Conservation (phyloP, 2,113 vertebrate genomes). For the Hiodon alosoides region DNA sequence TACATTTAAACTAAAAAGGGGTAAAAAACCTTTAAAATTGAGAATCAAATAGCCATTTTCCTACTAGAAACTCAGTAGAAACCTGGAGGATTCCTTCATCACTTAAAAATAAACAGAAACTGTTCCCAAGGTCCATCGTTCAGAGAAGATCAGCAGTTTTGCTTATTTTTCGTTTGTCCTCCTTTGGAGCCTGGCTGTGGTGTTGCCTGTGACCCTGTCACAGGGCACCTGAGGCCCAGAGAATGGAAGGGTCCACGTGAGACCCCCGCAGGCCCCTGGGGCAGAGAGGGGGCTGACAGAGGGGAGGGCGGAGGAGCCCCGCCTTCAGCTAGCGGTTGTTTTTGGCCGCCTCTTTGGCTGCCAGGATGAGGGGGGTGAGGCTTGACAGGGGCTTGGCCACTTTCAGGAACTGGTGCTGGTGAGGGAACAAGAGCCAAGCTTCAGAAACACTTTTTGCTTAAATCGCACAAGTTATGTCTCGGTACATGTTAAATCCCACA, state of each 20-base stretch:
- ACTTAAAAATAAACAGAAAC: conserved; percentile 7
- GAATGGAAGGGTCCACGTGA: neutral
- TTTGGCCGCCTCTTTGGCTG: conserved; percentile 90
- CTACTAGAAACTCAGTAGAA: conserved; percentile 14
- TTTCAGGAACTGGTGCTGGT: conserved; percentile 92
- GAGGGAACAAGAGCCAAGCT: neutral
- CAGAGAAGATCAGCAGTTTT: conserved; percentile 6
- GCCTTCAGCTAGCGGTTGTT: conserved; percentile 73
- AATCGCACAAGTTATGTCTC: no score
- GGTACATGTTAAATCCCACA: no score
- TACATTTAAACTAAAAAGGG: conserved; percentile 29
- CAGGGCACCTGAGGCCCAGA: neutral
- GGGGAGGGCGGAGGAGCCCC: neutral
- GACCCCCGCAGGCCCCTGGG: conserved; percentile 1
- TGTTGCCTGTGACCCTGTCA: conserved; percentile 15
- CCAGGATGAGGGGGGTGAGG: conserved; percentile 91
- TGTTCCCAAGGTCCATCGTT: neutral
- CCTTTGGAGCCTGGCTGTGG: neutral
- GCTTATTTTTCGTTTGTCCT: neutral
- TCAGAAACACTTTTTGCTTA: no score
- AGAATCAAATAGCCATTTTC: conserved; percentile 38
- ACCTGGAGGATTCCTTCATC: conserved; percentile 7
- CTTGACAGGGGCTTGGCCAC: conserved; percentile 92
- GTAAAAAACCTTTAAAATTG: conserved; percentile 31
- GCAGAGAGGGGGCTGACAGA: neutral